Evolutionary conservation across 35 echinoderm and acorn worm genomes (phyloP).

Genomic region (Holothuria glaberrima): DNA sequence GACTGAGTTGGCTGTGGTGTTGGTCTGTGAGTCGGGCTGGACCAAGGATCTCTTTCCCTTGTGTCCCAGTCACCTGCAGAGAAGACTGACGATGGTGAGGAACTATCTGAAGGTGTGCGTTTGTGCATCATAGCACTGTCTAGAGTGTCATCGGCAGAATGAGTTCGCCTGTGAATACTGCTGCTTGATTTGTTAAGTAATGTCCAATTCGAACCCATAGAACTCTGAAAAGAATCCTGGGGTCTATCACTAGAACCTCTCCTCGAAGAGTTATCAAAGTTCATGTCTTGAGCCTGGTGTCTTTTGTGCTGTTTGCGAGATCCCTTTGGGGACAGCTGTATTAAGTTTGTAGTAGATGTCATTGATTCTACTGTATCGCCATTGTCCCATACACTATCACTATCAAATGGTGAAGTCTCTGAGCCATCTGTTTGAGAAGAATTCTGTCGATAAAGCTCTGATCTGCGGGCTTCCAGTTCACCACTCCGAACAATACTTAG

Average conservation of each 20-base stretch:
- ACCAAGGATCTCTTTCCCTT: constrained; percentile 38
- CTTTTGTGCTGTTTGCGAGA: constrained; percentile 54
- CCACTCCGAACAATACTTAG: constrained; percentile 78
- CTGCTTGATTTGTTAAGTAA: constrained; percentile 16
- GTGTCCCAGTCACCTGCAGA: constrained; percentile 48
- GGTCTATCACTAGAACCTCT: constrained; percentile 49
- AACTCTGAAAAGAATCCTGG: constrained; percentile 8
- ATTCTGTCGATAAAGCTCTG: constrained; percentile 62
- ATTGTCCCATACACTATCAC: constrained; percentile 45
- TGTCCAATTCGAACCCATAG: constrained; percentile 52
- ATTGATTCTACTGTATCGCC: constrained; percentile 25
- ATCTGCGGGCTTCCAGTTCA: constrained; percentile 73
- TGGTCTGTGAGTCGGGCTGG: constrained; percentile 39
- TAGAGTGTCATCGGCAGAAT: constrained; percentile 83
- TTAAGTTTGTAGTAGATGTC: constrained; percentile 39
- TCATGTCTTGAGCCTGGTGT: constrained; percentile 52
- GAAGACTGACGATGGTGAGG: constrained; percentile 72
- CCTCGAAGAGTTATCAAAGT: constrained; percentile 51
- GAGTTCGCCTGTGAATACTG: constrained; percentile 78
- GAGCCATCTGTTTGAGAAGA: constrained; percentile 55
- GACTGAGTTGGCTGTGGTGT: constrained; percentile 40
- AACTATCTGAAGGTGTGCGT: constrained; percentile 85
- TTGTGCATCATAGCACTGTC: constrained; percentile 65
- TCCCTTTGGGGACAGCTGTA: constrained; percentile 22
- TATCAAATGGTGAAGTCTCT: constrained; percentile 43